phyloP scores from a whole-genome alignment of 2,888 invertebrate genomes.

The Hedya salicella region DNA sequence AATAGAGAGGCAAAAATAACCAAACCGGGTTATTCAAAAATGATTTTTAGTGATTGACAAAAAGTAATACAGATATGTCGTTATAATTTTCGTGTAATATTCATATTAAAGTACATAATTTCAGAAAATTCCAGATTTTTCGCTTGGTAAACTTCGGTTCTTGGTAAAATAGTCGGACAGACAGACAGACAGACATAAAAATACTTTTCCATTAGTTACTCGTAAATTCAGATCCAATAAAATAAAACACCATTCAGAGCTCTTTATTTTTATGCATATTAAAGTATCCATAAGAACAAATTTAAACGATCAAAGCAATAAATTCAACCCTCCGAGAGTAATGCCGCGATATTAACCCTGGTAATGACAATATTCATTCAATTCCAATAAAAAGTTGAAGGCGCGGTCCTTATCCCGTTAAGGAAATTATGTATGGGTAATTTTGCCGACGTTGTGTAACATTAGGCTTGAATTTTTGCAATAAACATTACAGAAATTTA shows the following conservation, averaged over 20 bases:
- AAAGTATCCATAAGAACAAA: slow-evolving; percentile 8
- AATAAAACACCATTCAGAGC: neutral
- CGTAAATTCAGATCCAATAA: neutral
- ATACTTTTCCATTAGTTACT: too few species aligned
- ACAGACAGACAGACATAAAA: too few species aligned
- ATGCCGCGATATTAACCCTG: slow-evolving; percentile 34
- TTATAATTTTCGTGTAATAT: too few species aligned
- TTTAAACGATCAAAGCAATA: slow-evolving; percentile 10
- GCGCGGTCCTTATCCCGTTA: neutral
- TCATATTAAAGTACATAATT: too few species aligned
- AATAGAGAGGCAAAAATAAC: too few species aligned
- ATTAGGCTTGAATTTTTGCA: neutral
- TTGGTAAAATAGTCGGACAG: too few species aligned
- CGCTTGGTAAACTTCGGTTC: too few species aligned
- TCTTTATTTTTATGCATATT: slow-evolving; percentile 9
- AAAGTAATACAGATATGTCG: too few species aligned
- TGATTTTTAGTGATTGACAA: too few species aligned
- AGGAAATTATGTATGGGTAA: slow-evolving; percentile 12
- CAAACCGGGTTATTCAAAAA: too few species aligned
- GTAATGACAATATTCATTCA: slow-evolving; percentile 41
- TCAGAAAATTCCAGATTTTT: too few species aligned
- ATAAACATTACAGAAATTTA: neutral
- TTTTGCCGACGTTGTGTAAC: neutral
- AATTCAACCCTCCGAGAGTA: slow-evolving; percentile 10
- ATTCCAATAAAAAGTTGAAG: slow-evolving; percentile 34